phyloP scores from a whole-genome alignment of 2,113 vertebrate genomes.

The Sprattus sprattus region DNA sequence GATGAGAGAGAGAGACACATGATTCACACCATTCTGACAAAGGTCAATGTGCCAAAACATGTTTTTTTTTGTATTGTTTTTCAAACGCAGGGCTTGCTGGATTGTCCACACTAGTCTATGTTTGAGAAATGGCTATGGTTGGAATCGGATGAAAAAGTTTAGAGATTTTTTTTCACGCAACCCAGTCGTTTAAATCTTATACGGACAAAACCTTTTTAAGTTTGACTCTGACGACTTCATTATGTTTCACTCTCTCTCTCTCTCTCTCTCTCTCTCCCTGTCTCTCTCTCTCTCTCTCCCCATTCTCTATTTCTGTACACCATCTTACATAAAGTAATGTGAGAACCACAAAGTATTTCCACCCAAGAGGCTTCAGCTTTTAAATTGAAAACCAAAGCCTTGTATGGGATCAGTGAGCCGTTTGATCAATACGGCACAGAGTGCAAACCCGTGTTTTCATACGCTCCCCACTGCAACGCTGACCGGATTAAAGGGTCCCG shows the following conservation, averaged over 20 bases:
- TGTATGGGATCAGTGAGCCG: not conserved
- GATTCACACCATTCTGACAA: not conserved
- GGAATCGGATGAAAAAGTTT: too few relatives aligned
- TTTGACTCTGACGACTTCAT: not conserved
- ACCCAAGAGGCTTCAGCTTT: not conserved
- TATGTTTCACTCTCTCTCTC: not conserved
- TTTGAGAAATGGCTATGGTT: not conserved
- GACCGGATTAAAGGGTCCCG: not conserved
- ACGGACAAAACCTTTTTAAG: not conserved
- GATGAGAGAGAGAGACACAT: not conserved
- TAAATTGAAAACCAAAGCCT: not conserved
- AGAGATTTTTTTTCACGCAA: not conserved
- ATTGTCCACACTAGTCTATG: not conserved
- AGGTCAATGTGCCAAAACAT: not conserved
- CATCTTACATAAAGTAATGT: not conserved
- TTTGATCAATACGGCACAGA: not conserved
- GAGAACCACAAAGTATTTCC: not conserved
- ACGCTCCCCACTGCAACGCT: not conserved
- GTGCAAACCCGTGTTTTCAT: not conserved
- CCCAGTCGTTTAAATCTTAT: not conserved
- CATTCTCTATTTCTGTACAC: not conserved
- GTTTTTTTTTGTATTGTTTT: not conserved
- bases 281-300: not conserved
- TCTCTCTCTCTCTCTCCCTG: not conserved
- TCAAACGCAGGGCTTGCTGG: not conserved